phyloP scores from a whole-genome alignment of 2,888 invertebrate genomes.

The Polydrusus cervinus region DNA sequence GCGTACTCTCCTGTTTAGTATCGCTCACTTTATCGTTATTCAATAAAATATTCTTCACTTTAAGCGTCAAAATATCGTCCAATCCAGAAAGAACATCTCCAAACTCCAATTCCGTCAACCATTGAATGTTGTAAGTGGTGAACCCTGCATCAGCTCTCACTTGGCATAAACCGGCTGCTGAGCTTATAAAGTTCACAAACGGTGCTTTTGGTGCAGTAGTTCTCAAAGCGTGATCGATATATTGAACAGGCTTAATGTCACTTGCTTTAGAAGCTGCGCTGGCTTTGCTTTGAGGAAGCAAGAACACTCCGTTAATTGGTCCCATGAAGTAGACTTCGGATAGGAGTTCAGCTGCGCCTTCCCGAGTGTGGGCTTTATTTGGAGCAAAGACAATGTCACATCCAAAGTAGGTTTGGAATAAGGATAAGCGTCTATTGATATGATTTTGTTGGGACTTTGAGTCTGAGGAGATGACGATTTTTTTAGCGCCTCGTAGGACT shows the following conservation, averaged over 20 bases:
- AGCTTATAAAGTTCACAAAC: constrained; percentile 66
- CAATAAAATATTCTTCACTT: constrained; percentile 62
- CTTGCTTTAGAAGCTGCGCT: constrained; percentile 56
- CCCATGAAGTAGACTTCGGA: constrained; percentile 64
- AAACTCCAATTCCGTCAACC: constrained; percentile 64
- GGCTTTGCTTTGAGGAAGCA: constrained; percentile 64
- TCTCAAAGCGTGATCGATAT: constrained; percentile 66
- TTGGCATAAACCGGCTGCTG: constrained; percentile 65
- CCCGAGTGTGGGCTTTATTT: constrained; percentile 64
- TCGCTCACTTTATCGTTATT: constrained; percentile 64
- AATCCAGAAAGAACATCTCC: constrained; percentile 63
- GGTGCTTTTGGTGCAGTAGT: constrained; percentile 67
- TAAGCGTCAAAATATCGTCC: constrained; percentile 65
- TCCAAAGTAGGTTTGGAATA: constrained; percentile 65
- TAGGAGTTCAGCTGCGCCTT: constrained; percentile 60
- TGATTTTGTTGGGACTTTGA: constrained; percentile 84
- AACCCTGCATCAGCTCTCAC: constrained; percentile 65
- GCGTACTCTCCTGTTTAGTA: constrained; percentile 63
- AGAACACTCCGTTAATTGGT: constrained; percentile 65
- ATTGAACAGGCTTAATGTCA: constrained; percentile 65
- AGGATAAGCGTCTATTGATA: constrained; percentile 64
- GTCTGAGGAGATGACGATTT: constrained; percentile 86
- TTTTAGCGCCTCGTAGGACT: constrained; percentile 85
- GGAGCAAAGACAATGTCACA: constrained; percentile 65
- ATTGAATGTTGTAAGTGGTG: constrained; percentile 66